Evolutionary conservation across 2,113 vertebrate species (phyloP).

Genomic region (Cariama cristata): DNA sequence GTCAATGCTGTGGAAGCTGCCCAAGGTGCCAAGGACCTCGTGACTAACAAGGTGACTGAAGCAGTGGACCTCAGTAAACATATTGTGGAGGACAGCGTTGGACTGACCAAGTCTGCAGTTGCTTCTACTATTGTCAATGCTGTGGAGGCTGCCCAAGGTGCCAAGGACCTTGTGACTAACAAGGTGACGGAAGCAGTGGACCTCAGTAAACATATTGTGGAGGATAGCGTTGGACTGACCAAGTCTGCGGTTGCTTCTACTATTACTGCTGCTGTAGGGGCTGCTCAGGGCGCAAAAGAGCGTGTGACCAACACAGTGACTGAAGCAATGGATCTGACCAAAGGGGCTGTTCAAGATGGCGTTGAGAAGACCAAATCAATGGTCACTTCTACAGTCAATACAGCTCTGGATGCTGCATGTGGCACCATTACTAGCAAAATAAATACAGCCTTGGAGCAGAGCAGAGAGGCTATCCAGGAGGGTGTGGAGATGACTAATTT

Average conservation of each 20-base stretch:
- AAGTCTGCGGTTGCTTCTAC: slow-evolving; percentile 81
- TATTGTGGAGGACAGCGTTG: slow-evolving; percentile 78
- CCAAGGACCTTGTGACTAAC: slow-evolving; percentile 32
- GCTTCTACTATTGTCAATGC: slow-evolving; percentile 79
- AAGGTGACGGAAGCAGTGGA: slow-evolving; percentile 67
- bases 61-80: slow-evolving; percentile 67
- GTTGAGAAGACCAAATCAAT: slow-evolving; percentile 84
- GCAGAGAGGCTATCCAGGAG: slow-evolving; percentile 78
- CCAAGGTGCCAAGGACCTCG: background rate
- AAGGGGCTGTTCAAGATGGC: slow-evolving; percentile 81
- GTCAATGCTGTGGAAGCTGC: slow-evolving; percentile 76
- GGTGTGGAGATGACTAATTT: slow-evolving; percentile 83
- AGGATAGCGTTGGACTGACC: slow-evolving; percentile 83
- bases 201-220: slow-evolving; percentile 71
- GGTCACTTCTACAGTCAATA: slow-evolving; percentile 81
- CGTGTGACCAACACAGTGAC: slow-evolving; percentile 67
- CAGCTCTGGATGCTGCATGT: slow-evolving; percentile 83
- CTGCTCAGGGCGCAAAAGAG: slow-evolving; percentile 70
- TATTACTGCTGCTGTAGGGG: slow-evolving; percentile 80
- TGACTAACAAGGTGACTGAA: slow-evolving; percentile 62
- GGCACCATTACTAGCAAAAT: slow-evolving; percentile 82
- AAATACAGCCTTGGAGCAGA: slow-evolving; percentile 60
- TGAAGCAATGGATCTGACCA: slow-evolving; percentile 67
- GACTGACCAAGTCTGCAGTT: slow-evolving; percentile 81
- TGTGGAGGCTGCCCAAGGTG: slow-evolving; percentile 66